Evolutionary conservation across 1,140 invertebrate species (phyloP).

Genomic region (Batillaria attramentaria): DNA sequence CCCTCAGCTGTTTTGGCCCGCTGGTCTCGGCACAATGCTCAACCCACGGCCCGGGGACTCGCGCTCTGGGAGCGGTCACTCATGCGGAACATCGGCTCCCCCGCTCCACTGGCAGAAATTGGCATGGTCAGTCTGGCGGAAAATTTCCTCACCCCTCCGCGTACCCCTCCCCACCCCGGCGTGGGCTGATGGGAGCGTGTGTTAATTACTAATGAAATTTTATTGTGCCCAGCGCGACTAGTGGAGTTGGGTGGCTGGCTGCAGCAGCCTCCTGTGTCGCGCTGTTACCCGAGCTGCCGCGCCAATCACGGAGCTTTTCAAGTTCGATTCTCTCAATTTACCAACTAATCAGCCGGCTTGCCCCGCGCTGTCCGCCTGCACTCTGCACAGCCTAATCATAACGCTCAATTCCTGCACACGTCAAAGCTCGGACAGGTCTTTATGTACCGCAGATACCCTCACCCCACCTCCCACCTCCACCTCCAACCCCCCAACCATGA

Average conservation of each 20-base stretch:
- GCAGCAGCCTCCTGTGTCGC: constrained; percentile 1
- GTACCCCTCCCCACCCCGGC: not conserved
- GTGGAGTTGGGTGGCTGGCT: constrained; percentile 6
- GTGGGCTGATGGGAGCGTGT: not conserved
- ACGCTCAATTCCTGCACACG: constrained; percentile 17
- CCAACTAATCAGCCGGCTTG: constrained; percentile 16
- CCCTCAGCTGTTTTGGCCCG: constrained; percentile 29
- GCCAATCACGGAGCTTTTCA: constrained; percentile 12
- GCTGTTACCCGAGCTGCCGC: not conserved
- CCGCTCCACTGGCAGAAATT: constrained; percentile 14
- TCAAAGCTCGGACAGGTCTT: not conserved
- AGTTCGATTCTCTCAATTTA: constrained; percentile 19
- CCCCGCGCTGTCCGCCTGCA: not conserved
- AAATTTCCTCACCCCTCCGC: constrained; percentile 21
- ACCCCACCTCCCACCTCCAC: too few relatives aligned
- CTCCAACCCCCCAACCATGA: not conserved
- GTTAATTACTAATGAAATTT: constrained; percentile 20
- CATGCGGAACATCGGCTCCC: not conserved
- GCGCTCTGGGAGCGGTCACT: constrained; percentile 14
- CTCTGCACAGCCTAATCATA: constrained; percentile 12
- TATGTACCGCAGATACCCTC: too few relatives aligned
- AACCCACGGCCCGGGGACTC: not conserved
- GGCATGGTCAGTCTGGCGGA: constrained; percentile 23
- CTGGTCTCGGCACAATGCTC: constrained; percentile 3
- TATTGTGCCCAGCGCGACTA: constrained; percentile 8